Conservation (phyloP, 2,888 invertebrate genomes). For the Leucophenga maculata region DNA sequence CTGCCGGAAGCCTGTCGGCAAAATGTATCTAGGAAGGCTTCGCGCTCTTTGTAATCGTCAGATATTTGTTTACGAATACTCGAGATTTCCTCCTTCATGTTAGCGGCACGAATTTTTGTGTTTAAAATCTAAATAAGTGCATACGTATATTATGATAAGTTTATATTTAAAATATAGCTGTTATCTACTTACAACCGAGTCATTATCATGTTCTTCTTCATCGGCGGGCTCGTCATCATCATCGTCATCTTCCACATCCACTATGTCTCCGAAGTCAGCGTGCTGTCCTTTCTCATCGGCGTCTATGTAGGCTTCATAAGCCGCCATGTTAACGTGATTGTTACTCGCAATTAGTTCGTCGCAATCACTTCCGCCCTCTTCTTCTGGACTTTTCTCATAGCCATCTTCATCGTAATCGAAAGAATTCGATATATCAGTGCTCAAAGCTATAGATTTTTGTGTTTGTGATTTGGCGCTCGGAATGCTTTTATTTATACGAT, state of each 20-base stretch:
- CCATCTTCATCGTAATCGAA: conserved; percentile 35
- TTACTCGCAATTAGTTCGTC: neutral
- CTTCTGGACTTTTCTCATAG: conserved; percentile 30
- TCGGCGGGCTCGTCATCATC: conserved; percentile 39
- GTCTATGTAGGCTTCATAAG: conserved; percentile 16
- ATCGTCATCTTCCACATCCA: conserved; percentile 14
- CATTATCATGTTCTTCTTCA: conserved; percentile 38
- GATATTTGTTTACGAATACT: conserved; percentile 66
- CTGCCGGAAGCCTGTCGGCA: conserved; percentile 64
- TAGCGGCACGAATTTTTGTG: conserved; percentile 31
- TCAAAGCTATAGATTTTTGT: conserved; percentile 16
- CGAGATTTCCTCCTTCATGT: conserved; percentile 62
- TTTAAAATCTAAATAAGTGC: conserved; percentile 33
- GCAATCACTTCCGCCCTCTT: neutral
- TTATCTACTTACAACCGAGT: conserved; percentile 22
- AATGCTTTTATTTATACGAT: neutral
- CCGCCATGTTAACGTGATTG: neutral
- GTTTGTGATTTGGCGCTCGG: conserved; percentile 30
- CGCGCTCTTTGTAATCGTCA: conserved; percentile 69
- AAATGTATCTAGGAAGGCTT: conserved; percentile 68
- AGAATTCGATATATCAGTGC: conserved; percentile 23
- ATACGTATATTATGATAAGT: neutral
- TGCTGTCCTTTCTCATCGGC: conserved; percentile 28
- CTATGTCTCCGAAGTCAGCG: conserved; percentile 7
- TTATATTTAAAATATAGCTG: conserved; percentile 22